Base-by-base conservation (phyloP, 1,140 invertebrate genomes). In the Sycophila sp. region DNA sequence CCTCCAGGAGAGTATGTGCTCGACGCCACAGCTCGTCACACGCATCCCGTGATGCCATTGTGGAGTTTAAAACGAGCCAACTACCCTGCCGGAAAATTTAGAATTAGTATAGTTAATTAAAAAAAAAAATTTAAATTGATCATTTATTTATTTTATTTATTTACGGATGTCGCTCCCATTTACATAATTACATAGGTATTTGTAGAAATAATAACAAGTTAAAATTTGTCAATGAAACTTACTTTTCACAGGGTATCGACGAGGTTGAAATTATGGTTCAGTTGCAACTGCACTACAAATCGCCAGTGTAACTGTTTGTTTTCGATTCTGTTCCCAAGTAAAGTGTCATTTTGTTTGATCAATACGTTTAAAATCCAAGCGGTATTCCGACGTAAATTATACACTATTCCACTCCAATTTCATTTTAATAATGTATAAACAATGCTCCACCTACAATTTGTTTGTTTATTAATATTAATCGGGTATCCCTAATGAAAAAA, bases 11-110 rank as follows among this genome's bases (percentile, higher is more conserved):
- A 55, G 87, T 82, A 69, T 93, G 91, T 0, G 90, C 87, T 60
- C 88, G 82, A 66, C 83, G 82, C 87, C 93, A 92, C 34, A 94
- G 77, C 36, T 90, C 87, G 70, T 93, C 89, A 65, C 93, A 94
- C 1, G 90, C 93, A 95, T 94, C 63, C 53, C 73, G 2, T 17
- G 11, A 40, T 40, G 1, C 13, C 38, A 15, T 69, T 32, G 10
- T 19, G 4, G n/a, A n/a, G n/a, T n/a, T n/a, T n/a, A n/a, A n/a
- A n/a, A n/a, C n/a, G n/a, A n/a, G n/a, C n/a, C n/a, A n/a, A n/a
- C n/a, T n/a, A n/a, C n/a, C n/a, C n/a, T n/a, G n/a, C n/a, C n/a
- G n/a, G n/a, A n/a, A n/a, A n/a, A n/a, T n/a, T n/a, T n/a, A n/a
- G n/a, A n/a, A n/a, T n/a, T n/a, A n/a, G n/a, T n/a, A n/a, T n/a